A percentile compares a stretch with the other conserved stretches of the same genome.
These are phyloP conservation scores for Crossocerus cetratus DNA, from an alignment of 2,888 invertebrate species.

Conservation along the genomic window DNA sequence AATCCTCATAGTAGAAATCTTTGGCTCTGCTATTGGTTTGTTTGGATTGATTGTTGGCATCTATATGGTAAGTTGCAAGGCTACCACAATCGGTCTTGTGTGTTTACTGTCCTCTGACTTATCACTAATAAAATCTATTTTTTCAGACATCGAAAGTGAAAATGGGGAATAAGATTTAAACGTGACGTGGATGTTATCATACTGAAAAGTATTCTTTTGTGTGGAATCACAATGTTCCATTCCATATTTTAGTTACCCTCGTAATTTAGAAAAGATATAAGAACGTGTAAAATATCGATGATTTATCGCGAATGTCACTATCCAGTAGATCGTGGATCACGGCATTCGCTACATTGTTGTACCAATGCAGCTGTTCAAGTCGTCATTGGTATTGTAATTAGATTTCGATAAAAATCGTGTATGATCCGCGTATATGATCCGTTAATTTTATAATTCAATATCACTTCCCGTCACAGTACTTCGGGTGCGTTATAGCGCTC, in stretches of 20 bases:
- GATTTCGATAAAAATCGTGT: constrained; percentile 4
- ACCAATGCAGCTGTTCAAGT: neutral
- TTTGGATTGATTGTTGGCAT: constrained; percentile 99
- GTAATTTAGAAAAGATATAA: constrained; percentile 4
- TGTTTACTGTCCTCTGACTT: no score
- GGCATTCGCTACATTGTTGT: neutral
- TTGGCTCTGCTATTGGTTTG: constrained; percentile 98
- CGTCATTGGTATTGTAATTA: neutral
- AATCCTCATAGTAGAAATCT: constrained; percentile 99
- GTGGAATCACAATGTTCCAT: constrained; percentile 42
- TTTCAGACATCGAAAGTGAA: constrained; percentile 84
- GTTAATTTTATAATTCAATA: constrained; percentile 18
- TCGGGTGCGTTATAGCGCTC: constrained; percentile 54
- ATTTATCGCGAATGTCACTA: neutral
- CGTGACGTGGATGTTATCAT: constrained; percentile 5
- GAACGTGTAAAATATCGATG: neutral
- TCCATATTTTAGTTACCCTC: constrained; percentile 41
- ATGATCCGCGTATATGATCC: constrained; percentile 18
- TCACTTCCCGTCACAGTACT: constrained; percentile 26
- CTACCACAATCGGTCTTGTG: no score
- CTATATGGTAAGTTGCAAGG: constrained; percentile 83
- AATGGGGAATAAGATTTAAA: constrained; percentile 79
- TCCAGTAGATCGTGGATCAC: neutral
- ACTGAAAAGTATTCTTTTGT: constrained; percentile 23
- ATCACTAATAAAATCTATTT: constrained; percentile 9